phyloP scores from a whole-genome alignment of 2,113 vertebrate genomes.

The Ceyx melanurus region DNA sequence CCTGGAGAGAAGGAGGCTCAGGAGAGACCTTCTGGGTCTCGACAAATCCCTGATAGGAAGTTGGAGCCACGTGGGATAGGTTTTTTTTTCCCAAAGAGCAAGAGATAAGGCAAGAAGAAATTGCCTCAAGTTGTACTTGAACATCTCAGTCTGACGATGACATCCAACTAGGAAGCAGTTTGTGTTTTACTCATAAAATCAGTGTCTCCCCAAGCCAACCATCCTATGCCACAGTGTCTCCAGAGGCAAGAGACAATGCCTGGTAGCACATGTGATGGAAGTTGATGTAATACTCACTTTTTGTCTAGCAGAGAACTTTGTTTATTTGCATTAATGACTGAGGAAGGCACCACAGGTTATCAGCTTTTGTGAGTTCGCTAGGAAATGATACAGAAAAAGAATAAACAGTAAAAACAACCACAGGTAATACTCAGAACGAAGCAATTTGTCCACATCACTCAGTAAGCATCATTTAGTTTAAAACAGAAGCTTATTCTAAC shows the following conservation, averaged over 20 bases:
- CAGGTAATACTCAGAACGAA: background rate
- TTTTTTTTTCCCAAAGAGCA: background rate
- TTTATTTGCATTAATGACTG: background rate
- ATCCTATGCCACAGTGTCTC: rapidly evolving
- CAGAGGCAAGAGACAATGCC: background rate
- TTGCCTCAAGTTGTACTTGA: background rate
- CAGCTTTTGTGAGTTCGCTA: background rate
- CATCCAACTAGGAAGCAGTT: background rate
- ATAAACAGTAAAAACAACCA: background rate
- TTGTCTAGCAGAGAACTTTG: background rate
- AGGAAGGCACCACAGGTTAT: background rate
- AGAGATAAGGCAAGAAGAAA: background rate
- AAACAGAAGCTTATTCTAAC: background rate
- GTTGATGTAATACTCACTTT: background rate
- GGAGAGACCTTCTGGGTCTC: background rate
- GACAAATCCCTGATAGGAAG: background rate
- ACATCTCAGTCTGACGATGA: background rate
- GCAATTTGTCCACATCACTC: background rate
- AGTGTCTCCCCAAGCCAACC: background rate
- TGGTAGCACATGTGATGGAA: background rate
- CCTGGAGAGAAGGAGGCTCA: background rate
- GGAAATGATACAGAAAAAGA: background rate
- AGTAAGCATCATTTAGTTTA: background rate
- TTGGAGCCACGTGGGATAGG: background rate
- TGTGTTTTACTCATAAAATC: background rate